A percentile compares a stretch with the other conserved stretches of the same genome.
Evolutionary conservation across 2,888 invertebrate genomes (phyloP).

Genomic region (Lypha dubia): DNA sequence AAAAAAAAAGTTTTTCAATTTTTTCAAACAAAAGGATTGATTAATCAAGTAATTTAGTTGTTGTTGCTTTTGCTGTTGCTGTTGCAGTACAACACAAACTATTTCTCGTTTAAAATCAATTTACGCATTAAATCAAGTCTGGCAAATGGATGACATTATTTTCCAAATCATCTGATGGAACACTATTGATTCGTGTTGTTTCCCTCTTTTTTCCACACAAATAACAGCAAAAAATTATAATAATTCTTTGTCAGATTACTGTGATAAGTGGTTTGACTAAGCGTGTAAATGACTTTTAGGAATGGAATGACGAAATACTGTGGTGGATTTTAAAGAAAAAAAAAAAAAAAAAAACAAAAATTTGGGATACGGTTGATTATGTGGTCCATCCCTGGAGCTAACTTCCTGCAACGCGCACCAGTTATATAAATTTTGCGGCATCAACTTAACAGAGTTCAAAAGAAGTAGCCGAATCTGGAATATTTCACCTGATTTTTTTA

Average conservation of each 20-base stretch:
- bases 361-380: too few relatives aligned
- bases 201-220: background rate
- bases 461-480: too few relatives aligned
- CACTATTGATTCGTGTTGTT: background rate
- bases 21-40: slow-evolving; percentile 68
- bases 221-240: slow-evolving; percentile 1
- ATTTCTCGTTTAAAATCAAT: slow-evolving; percentile 67
- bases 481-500: too few relatives aligned
- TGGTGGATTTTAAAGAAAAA: background rate
- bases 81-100: slow-evolving; percentile 57
- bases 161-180: slow-evolving; percentile 46
- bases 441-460: too few relatives aligned
- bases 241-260: slow-evolving; percentile 43
- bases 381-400: too few relatives aligned
- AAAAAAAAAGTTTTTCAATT: slow-evolving; percentile 53
- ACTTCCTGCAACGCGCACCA: too few relatives aligned
- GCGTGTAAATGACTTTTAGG: slow-evolving; percentile 49
- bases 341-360: too few relatives aligned
- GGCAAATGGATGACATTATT: slow-evolving; percentile 66
- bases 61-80: slow-evolving; percentile 59
- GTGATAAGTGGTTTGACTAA: slow-evolving; percentile 48
- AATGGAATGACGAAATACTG: background rate
- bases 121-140: slow-evolving; percentile 69
- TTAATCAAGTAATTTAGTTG: slow-evolving; percentile 73
- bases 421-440: too few relatives aligned